Conservation (phyloP, 2,797 vertebrate species). For the Propithecus deckenii region DNA sequence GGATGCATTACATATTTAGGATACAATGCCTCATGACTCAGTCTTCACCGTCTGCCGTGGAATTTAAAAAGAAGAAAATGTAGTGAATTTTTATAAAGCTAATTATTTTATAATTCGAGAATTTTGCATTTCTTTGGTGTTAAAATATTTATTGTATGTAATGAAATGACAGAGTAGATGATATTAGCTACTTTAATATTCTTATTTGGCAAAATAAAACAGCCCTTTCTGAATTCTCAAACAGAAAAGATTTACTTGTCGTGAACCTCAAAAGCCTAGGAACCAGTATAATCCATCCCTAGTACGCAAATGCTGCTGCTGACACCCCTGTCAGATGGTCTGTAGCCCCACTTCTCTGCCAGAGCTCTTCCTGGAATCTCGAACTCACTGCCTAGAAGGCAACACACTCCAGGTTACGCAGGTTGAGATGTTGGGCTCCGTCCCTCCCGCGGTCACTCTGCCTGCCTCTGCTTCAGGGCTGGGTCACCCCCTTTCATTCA, state of each 20-base stretch:
- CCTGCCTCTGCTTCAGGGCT: background rate
- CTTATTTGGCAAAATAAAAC: slow-evolving; percentile 30
- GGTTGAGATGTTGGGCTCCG: background rate
- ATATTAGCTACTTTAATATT: background rate
- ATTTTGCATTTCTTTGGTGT: background rate
- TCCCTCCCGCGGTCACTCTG: background rate
- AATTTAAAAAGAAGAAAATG: slow-evolving; percentile 12
- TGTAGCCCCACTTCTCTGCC: background rate
- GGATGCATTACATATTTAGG: background rate
- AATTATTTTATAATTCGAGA: background rate
- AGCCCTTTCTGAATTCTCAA: background rate
- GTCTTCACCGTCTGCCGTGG: background rate
- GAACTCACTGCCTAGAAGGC: background rate
- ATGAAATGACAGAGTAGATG: background rate
- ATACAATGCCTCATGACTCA: background rate
- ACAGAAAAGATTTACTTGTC: background rate
- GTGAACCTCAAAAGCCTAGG: background rate
- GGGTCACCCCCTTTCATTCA: background rate
- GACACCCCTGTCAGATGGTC: background rate
- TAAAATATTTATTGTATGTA: slow-evolving; percentile 8
- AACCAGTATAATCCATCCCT: background rate
- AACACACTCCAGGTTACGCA: background rate
- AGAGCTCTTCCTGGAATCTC: background rate
- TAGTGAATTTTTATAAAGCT: slow-evolving; percentile 1
- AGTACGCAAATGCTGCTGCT: background rate